A percentile compares a stretch with the other conserved stretches of the same genome.
Evolutionary conservation across 2,888 invertebrate genomes (phyloP).

Genomic region (Andrena trimmerana): DNA sequence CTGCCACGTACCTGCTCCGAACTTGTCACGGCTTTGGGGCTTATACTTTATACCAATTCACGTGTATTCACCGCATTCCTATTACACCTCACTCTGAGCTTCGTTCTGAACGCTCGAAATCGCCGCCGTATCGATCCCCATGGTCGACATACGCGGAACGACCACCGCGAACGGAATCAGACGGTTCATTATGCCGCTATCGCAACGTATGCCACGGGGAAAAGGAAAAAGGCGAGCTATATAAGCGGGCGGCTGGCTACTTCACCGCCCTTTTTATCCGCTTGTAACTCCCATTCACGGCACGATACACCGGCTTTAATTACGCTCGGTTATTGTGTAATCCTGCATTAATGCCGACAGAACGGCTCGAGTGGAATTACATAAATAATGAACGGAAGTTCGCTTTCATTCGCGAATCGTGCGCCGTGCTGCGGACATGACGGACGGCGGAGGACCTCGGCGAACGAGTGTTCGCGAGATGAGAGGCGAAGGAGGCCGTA

Average conservation of each 20-base stretch:
- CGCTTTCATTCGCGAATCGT: conserved; percentile 17
- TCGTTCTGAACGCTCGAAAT: not conserved
- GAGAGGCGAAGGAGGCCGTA: not conserved
- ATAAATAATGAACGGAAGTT: conserved; percentile 45
- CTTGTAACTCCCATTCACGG: conserved; percentile 43
- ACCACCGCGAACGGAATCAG: not conserved
- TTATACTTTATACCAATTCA: too few relatives aligned
- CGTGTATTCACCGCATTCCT: too few relatives aligned
- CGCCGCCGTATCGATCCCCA: not conserved
- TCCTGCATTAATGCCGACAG: conserved; percentile 38
- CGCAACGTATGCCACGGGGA: conserved; percentile 7
- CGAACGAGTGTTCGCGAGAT: not conserved
- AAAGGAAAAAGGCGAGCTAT: conserved; percentile 18
- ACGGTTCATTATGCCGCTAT: conserved; percentile 18
- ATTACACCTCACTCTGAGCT: too few relatives aligned
- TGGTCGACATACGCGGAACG: not conserved
- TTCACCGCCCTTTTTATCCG: conserved; percentile 44
- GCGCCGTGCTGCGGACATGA: not conserved
- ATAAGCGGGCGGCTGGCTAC: conserved; percentile 29
- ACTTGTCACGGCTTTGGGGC: too few relatives aligned
- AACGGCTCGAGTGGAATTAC: conserved; percentile 35
- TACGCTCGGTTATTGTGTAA: conserved; percentile 54
- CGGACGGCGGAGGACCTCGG: conserved; percentile 4
- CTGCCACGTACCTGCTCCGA: too few relatives aligned
- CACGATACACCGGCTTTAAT: conserved; percentile 50